Evolutionary conservation across 2,797 vertebrate genomes (phyloP).

Genomic region (Notolepis coatsorum): DNA sequence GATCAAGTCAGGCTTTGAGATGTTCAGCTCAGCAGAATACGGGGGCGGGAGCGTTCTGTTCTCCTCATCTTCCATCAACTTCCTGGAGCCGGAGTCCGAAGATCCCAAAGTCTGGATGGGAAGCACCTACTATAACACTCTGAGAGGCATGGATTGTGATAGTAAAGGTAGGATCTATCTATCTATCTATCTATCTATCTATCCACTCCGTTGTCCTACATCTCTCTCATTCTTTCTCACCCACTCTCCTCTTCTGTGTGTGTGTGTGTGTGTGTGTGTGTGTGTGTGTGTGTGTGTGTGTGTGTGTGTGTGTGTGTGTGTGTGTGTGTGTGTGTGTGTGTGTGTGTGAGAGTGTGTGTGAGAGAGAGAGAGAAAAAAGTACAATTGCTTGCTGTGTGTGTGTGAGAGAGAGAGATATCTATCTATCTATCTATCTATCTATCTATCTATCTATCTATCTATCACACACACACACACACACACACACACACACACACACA

Average conservation of each 20-base stretch:
- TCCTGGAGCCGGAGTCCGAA: conserved; percentile 71
- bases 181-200: not conserved
- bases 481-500: not conserved
- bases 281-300: not conserved
- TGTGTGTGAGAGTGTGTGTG: too few relatives aligned
- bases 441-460: too few relatives aligned
- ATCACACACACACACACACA: not conserved
- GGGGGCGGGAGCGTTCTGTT: conserved; percentile 85
- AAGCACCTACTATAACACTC: conserved; percentile 76
- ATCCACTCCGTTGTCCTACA: not conserved
- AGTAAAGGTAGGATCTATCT: conserved; percentile 73
- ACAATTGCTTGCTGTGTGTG: too few relatives aligned
- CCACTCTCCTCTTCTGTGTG: too few relatives aligned
- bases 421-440: not conserved
- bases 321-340: too few relatives aligned
- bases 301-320: conserved; percentile 6
- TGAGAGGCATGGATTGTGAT: conserved; percentile 88
- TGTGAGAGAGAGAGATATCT: too few relatives aligned
- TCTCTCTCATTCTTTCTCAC: too few relatives aligned
- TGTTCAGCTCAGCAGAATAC: conserved; percentile 86
- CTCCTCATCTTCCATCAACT: conserved; percentile 81
- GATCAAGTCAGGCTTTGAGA: conserved; percentile 78
- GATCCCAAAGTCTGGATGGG: conserved; percentile 89
- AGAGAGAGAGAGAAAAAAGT: too few relatives aligned
- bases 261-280: not conserved